A percentile compares a stretch with the other conserved stretches of the same genome.
phyloP scores from a whole-genome alignment of 2,797 vertebrate species.

The Coendou prehensilis region DNA sequence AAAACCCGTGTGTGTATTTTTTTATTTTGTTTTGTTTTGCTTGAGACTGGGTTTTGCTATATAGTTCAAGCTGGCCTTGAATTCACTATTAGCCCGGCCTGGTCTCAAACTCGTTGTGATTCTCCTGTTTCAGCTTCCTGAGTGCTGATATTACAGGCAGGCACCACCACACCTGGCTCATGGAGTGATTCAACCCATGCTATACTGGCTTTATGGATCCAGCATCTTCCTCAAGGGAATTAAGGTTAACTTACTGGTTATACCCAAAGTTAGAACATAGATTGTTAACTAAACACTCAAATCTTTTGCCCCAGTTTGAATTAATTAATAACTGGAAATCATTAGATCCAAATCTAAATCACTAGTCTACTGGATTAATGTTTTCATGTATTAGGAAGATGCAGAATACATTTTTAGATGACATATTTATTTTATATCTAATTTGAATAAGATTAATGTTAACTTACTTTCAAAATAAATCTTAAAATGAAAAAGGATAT shows the following conservation, averaged over 20 bases:
- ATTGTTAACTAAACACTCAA: background rate
- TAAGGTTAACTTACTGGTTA: background rate
- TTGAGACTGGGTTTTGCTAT: background rate
- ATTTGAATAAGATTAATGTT: background rate
- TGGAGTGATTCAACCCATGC: background rate
- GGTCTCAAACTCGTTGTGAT: background rate
- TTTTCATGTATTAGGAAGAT: background rate
- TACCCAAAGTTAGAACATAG: background rate
- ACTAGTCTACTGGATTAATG: background rate
- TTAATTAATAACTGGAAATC: background rate
- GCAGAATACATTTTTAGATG: background rate
- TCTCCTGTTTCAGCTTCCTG: background rate
- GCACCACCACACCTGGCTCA: background rate
- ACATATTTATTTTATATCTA: background rate
- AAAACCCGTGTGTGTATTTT: background rate
- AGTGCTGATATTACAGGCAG: background rate
- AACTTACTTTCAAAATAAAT: conserved; percentile 15
- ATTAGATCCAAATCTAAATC: background rate
- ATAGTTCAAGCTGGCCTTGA: background rate
- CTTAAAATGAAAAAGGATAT: background rate
- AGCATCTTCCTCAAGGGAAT: background rate
- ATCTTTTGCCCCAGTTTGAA: background rate
- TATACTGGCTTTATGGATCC: background rate
- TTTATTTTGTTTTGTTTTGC: background rate
- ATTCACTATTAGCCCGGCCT: background rate